Base-by-base conservation (phyloP, 2,888 invertebrate genomes). In the Xestoiulus laeticollis region DNA sequence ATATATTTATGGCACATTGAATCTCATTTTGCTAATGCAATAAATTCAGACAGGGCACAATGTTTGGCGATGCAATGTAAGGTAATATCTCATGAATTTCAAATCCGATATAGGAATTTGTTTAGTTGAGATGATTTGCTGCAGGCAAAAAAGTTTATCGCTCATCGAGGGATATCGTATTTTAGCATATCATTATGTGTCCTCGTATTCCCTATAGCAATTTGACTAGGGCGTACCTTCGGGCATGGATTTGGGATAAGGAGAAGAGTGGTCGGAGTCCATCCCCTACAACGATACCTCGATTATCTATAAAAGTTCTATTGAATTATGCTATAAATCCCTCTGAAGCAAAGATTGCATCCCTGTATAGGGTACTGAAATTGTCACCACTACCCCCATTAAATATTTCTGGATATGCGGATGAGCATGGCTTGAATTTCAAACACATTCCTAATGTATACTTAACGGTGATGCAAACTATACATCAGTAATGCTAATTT, bases 41-140 rank as follows among this genome's bases (percentile, higher is more conserved):
- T 78, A 78, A 78, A 78, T 30, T 78, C 78, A 26, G 78, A 6
- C 26, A 3, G 6, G 12, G 30, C 14, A 1, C 78, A 78, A 30
- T 78, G 78, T 78, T 78, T 78, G 78, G 78, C 30, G 59, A 59
- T 59, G 59, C 78, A 30, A 59, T 22, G 59, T 59, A 59, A 59
- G 59, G 59, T 59, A 59, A 78, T 78, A 78, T 78, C 78, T 26
- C 78, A 78, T 78, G 78, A 78, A 78, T 78, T 78, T 78, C 78
- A 30, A 78, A 78, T 78, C 78, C 78, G 30, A 78, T 78, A 78
- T 14, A 78, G 78, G 78, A 78, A 78, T 78, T 78, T 30, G 26
- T 78, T 78, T 78, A 78, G 14, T 12, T 78, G 6, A 14, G 19
- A 14, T 12, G 14, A 26, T 26, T 26, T 4, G 78, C 78, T 78